Evolutionary conservation across 2,888 invertebrate species (phyloP).

Genomic region (Drosophila lacicola): DNA sequence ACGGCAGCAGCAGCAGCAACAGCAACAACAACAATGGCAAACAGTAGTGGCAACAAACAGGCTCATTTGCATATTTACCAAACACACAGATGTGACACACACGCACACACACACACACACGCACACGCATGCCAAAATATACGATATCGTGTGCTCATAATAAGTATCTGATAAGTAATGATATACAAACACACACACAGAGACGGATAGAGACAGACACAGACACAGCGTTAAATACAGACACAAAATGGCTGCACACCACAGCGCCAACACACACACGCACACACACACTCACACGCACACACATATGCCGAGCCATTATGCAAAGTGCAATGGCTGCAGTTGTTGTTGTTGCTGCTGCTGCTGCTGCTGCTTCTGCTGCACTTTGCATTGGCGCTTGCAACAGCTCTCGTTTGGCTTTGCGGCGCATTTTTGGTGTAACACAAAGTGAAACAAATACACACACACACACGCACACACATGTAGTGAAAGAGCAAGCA

Average conservation of each 20-base stretch:
- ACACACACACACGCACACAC: constrained; percentile 16
- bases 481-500: constrained; percentile 7
- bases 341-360: constrained; percentile 44
- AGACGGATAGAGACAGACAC: constrained; percentile 20
- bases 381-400: constrained; percentile 66
- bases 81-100: constrained; percentile 65
- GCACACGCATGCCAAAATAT: constrained; percentile 68
- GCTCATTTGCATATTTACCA: constrained; percentile 82
- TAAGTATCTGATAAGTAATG: constrained; percentile 83
- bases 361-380: constrained; percentile 42
- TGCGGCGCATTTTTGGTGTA: constrained; percentile 80
- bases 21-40: constrained; percentile 73
- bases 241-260: constrained; percentile 78
- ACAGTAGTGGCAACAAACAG: constrained; percentile 80
- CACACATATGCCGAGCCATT: constrained; percentile 45
- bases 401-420: constrained; percentile 75
- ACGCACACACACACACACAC: constrained; percentile 26
- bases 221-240: constrained; percentile 58
- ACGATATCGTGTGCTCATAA: constrained; percentile 82
- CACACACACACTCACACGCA: constrained; percentile 22
- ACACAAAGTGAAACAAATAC: constrained; percentile 75
- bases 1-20: constrained; percentile 27
- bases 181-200: constrained; percentile 75
- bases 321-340: constrained; percentile 82
- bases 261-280: constrained; percentile 56